phyloP scores from a whole-genome alignment of 2,888 invertebrate genomes.

The Scrobipalpa atriplicella region DNA sequence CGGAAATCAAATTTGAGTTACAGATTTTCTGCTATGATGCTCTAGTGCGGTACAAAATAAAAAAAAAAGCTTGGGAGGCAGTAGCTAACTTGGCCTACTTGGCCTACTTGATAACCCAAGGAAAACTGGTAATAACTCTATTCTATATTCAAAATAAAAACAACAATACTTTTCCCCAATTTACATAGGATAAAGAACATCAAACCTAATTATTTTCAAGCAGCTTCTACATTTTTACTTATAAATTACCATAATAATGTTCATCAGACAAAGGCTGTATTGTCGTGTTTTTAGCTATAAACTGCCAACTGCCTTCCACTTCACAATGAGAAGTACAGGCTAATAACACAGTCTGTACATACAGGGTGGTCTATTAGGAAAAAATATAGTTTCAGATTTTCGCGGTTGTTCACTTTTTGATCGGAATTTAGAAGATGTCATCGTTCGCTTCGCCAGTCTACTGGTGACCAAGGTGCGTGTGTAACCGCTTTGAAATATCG shows the following conservation, averaged over 20 bases:
- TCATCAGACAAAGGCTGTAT: slow-evolving; percentile 10
- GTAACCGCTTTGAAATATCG: no score
- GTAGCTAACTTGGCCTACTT: no score
- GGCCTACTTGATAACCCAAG: not conserved
- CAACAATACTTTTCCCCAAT: not conserved
- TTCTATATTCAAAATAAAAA: not conserved
- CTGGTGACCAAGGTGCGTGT: no score
- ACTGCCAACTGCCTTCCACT: slow-evolving; percentile 12
- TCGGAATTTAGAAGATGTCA: no score
- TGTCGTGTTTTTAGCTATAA: slow-evolving; percentile 1
- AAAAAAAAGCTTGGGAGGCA: not conserved
- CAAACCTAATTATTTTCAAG: slow-evolving; percentile 14
- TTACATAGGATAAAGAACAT: not conserved
- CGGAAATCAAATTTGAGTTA: no score
- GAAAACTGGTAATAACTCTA: not conserved
- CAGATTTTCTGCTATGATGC: no score
- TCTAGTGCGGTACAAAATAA: no score
- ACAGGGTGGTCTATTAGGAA: not conserved
- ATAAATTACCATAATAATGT: slow-evolving; percentile 10
- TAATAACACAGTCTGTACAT: slow-evolving; percentile 8
- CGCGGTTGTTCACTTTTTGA: no score
- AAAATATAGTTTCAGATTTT: no score
- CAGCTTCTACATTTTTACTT: not conserved
- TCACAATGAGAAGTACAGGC: not conserved
- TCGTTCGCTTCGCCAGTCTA: no score